These are phyloP conservation scores for Scopus umbretta DNA, from an alignment of 2,113 vertebrate genomes.

Conservation along the genomic window DNA sequence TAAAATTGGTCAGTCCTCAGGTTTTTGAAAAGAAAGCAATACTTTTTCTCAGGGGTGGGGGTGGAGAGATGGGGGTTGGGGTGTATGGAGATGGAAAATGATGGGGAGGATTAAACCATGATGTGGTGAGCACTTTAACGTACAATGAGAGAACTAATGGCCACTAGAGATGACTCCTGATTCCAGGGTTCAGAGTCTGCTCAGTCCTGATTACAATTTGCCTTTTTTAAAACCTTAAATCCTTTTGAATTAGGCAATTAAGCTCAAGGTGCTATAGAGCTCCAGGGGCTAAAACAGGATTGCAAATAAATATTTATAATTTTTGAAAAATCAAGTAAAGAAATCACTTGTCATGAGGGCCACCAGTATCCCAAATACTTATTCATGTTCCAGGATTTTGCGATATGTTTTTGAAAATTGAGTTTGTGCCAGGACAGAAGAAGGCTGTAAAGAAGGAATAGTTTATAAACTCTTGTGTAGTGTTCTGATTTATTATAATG, in stretches of 20 bases:
- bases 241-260: background rate
- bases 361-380: background rate
- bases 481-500: background rate
- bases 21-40: background rate
- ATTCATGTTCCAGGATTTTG: background rate
- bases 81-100: background rate
- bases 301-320: background rate
- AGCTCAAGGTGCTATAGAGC: background rate
- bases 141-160: background rate
- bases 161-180: background rate
- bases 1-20: background rate
- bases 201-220: background rate
- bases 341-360: background rate
- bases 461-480: background rate
- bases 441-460: background rate
- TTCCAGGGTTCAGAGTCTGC: background rate
- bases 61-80: no score
- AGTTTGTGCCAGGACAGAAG: background rate
- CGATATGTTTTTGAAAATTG: background rate
- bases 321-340: background rate
- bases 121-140: background rate
- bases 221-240: background rate
- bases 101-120: background rate
- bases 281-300: background rate
- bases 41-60: background rate